Conservation (phyloP, 2,888 invertebrate species). For the Morpho achilles region DNA sequence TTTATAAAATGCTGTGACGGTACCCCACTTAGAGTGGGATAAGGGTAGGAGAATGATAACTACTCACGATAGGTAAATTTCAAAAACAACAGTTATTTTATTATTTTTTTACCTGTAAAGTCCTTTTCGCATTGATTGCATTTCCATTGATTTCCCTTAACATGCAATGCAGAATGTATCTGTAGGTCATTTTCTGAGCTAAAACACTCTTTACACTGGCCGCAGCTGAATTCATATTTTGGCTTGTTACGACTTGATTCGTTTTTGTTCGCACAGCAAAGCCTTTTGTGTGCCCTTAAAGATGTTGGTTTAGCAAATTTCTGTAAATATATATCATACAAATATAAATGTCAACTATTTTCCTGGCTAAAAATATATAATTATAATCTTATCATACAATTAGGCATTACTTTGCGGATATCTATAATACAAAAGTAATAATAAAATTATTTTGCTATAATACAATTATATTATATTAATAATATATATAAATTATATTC, state of each 20-base stretch:
- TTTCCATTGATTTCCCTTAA: slow-evolving; percentile 46
- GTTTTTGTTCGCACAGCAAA: slow-evolving; percentile 14
- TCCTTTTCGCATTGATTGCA: slow-evolving; percentile 73
- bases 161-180: slow-evolving; percentile 69
- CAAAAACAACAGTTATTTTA: too few species aligned
- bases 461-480: too few species aligned
- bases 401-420: too few species aligned
- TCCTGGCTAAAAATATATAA: too few species aligned
- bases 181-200: slow-evolving; percentile 64
- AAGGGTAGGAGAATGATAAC: too few species aligned
- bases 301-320: slow-evolving; percentile 43
- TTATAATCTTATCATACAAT: too few species aligned
- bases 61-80: not conserved
- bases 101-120: slow-evolving; percentile 57
- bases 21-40: too few species aligned
- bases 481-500: too few species aligned
- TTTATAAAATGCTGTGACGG: too few species aligned
- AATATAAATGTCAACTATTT: too few species aligned
- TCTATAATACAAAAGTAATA: too few species aligned
- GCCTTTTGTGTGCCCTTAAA: slow-evolving; percentile 41
- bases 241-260: slow-evolving; percentile 15
- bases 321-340: slow-evolving; percentile 36
- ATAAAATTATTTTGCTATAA: too few species aligned
- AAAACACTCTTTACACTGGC: slow-evolving; percentile 65
- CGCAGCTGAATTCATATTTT: slow-evolving; percentile 41